These are phyloP conservation scores for Neomorphus geoffroyi DNA, from an alignment of 2,797 vertebrate genomes.

Conservation along the genomic window DNA sequence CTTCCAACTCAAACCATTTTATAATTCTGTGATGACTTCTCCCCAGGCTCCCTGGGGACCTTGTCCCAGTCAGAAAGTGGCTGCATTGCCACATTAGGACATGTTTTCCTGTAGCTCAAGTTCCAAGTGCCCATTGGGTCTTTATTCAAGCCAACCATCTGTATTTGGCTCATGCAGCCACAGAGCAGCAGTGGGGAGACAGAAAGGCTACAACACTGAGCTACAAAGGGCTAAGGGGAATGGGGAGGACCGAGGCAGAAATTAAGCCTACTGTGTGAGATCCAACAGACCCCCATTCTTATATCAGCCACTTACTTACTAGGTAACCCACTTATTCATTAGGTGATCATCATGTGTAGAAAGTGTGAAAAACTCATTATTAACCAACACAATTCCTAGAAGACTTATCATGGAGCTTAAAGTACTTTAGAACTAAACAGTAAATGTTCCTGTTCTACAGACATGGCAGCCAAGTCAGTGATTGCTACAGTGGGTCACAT, in stretches of 20 bases:
- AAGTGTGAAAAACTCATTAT: neutral
- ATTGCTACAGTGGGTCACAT: neutral
- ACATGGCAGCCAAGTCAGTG: neutral
- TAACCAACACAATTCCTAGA: neutral
- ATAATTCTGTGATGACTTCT: neutral
- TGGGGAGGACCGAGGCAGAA: neutral
- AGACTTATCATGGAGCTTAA: neutral
- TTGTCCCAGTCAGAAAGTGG: neutral
- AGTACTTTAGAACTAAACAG: neutral
- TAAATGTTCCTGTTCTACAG: neutral
- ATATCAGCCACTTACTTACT: neutral
- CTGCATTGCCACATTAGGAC: neutral
- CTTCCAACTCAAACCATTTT: neutral
- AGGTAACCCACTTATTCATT: neutral
- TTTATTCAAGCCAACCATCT: neutral
- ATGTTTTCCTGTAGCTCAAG: neutral
- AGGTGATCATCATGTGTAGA: neutral
- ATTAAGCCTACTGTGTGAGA: neutral
- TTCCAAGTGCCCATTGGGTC: neutral
- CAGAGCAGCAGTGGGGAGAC: neutral
- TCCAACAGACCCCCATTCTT: neutral
- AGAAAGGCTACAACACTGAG: neutral
- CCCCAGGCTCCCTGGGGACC: neutral
- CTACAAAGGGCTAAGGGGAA: neutral
- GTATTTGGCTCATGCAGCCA: neutral